Percentiles rank a stretch among this genome's conserved stretches.
Conservation (phyloP, 2,888 invertebrate genomes). For the Ferrisia virgata region DNA sequence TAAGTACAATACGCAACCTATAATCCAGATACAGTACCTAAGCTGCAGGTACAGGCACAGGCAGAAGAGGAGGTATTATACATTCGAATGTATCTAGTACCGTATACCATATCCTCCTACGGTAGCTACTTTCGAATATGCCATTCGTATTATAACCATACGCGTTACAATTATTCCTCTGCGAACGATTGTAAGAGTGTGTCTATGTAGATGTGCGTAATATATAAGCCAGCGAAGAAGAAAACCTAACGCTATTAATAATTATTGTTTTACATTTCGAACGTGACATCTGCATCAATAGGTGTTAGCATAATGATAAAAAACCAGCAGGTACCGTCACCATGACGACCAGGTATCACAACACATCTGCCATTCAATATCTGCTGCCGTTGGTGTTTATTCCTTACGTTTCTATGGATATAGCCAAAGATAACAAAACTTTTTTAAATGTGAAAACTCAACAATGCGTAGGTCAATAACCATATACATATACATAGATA, state of each 20-base stretch:
- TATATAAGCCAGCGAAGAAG: background rate
- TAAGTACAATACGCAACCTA: too few species aligned
- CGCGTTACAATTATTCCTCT: background rate
- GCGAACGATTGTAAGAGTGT: background rate
- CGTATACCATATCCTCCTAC: too few species aligned
- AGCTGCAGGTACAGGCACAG: too few species aligned
- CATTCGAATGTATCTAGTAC: background rate
- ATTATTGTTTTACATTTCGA: slow-evolving; percentile 22
- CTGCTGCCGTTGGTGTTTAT: slow-evolving; percentile 40
- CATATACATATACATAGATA: background rate
- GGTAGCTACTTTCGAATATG: background rate
- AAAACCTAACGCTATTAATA: background rate
- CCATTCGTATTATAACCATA: too few species aligned
- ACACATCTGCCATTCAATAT: slow-evolving; percentile 45
- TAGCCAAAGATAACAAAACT: slow-evolving; percentile 45
- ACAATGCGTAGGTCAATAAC: slow-evolving; percentile 30
- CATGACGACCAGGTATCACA: slow-evolving; percentile 42
- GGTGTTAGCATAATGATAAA: slow-evolving; percentile 43
- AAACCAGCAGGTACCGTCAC: slow-evolving; percentile 42
- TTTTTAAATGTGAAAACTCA: slow-evolving; percentile 23
- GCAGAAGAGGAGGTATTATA: too few species aligned
- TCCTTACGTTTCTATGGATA: slow-evolving; percentile 46
- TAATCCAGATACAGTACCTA: too few species aligned
- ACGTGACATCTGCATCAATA: slow-evolving; percentile 46
- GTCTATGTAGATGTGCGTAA: background rate